Evolutionary conservation across 2,113 vertebrate genomes (phyloP).

Genomic region (Archilochus colubris): DNA sequence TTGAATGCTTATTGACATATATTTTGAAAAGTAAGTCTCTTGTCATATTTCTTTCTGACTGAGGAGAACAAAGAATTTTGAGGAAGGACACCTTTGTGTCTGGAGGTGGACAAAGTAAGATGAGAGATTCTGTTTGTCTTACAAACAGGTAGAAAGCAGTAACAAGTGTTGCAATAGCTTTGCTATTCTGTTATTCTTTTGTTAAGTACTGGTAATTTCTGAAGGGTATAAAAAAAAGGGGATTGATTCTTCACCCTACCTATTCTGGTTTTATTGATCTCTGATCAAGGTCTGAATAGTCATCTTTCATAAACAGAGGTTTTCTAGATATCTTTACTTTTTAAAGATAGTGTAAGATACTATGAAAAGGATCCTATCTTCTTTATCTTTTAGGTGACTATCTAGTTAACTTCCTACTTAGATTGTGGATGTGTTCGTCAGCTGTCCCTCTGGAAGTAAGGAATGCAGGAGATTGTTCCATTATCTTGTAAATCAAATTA

Average conservation of each 20-base stretch:
- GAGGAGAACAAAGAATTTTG: not conserved
- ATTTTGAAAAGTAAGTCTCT: not conserved
- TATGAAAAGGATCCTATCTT: not conserved
- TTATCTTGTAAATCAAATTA: conserved; percentile 32
- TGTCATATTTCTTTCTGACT: not conserved
- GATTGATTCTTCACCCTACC: not conserved
- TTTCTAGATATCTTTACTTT: not conserved
- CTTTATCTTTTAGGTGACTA: not conserved
- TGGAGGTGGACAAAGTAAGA: not conserved
- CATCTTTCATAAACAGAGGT: not conserved
- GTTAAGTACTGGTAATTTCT: not conserved
- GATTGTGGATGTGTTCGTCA: not conserved
- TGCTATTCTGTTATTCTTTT: not conserved
- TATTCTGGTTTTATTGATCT: not conserved
- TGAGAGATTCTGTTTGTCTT: not conserved
- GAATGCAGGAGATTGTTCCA: not conserved
- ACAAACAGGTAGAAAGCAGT: not conserved
- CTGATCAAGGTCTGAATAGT: not conserved
- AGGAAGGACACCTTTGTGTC: not conserved
- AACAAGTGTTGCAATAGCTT: not conserved
- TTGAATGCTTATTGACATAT: not conserved
- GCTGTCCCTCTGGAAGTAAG: not conserved
- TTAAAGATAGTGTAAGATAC: not conserved
- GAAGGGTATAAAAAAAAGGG: not conserved
- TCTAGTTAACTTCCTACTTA: not conserved